These are phyloP conservation scores for Characodon lateralis DNA, from an alignment of 2,797 vertebrate genomes.

Conservation along the genomic window DNA sequence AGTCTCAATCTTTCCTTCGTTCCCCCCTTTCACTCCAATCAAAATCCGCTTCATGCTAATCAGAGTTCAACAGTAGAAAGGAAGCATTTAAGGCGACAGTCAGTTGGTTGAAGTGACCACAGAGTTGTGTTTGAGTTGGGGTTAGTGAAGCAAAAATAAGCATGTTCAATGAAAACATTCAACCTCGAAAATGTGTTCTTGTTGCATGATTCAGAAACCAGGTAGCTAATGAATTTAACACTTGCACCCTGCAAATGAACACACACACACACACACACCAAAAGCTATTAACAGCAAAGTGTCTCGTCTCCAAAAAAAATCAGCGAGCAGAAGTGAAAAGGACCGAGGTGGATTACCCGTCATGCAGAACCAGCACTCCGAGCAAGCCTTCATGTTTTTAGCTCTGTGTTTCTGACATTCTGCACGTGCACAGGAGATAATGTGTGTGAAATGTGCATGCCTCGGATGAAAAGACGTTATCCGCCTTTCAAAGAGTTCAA, in stretches of 20 bases:
- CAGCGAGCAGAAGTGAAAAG: slow-evolving; percentile 50
- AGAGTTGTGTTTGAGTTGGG: slow-evolving; percentile 9
- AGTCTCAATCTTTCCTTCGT: slow-evolving; percentile 37
- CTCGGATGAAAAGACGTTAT: slow-evolving; percentile 67
- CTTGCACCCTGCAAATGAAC: slow-evolving; percentile 49
- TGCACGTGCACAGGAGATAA: slow-evolving; percentile 64
- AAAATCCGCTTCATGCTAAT: slow-evolving; percentile 38
- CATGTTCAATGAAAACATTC: slow-evolving; percentile 10
- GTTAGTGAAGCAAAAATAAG: slow-evolving; percentile 19
- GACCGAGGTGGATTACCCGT: slow-evolving; percentile 69
- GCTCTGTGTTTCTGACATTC: slow-evolving; percentile 45
- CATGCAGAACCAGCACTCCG: slow-evolving; percentile 65
- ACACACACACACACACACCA: slow-evolving; percentile 38
- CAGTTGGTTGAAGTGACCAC: slow-evolving; percentile 29
- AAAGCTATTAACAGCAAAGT: slow-evolving; percentile 59
- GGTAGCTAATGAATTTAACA: slow-evolving; percentile 54
- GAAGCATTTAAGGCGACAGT: slow-evolving; percentile 20
- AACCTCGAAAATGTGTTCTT: slow-evolving; percentile 34
- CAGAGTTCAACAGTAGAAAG: slow-evolving; percentile 28
- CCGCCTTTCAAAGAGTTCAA: slow-evolving; percentile 59
- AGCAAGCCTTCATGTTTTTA: slow-evolving; percentile 59
- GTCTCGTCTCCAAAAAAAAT: slow-evolving; percentile 34
- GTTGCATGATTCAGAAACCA: slow-evolving; percentile 46
- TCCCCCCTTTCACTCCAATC: slow-evolving; percentile 47
- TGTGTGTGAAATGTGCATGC: slow-evolving; percentile 74